Base-by-base conservation (phyloP, 2,797 vertebrate species). In the Cossypha niveicapilla region DNA sequence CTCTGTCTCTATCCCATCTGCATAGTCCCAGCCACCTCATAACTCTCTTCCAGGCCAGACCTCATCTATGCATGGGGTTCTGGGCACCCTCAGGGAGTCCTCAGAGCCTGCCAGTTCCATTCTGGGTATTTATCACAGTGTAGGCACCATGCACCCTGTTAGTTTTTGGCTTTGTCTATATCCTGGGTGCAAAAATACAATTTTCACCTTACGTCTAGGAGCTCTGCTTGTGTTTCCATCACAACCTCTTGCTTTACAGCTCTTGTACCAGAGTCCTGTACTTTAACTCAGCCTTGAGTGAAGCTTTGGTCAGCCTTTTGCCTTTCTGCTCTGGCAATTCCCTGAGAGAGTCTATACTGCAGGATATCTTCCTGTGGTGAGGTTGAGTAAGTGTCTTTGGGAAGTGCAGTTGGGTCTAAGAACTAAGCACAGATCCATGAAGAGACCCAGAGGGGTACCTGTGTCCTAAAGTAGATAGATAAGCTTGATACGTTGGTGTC, bases 281-380 rank as follows among this genome's bases (percentile, higher is more conserved):
- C 72, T 92, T 84, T 61, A 30, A 37, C 13, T 90, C 35, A 60
- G 27, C n/a, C 39, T 58, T 23, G 27, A 72, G 50, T 42, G 34
- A 50, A 50, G 23, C 30, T 88, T 54, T 83, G 47, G 37, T 65
- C 70, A 81, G 35, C 28, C 35, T 71, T 78, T 62, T 58, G 19
- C 39, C n/a, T 22, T 93, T 74, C 47, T 79, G n/a, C 56, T 91
- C 62, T 45, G 65, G 47, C 30, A 65, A 18, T 61, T 93, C 34
- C 39, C 22, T 78, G 45, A 13, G 58, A 93, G 28, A n/a, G 19
- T 47, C 24, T 14, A 3, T 6, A 0, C 2, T 44, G 48, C 4
- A 6, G 39, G 11, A 3, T 39, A 8, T 37, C 8, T 70, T 37
- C 32, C 30, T 65, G 23, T 58, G 50, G 25, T 30, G 80, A 90